phyloP scores from a whole-genome alignment of 2,888 invertebrate genomes.

The Notodonta dromedarius region DNA sequence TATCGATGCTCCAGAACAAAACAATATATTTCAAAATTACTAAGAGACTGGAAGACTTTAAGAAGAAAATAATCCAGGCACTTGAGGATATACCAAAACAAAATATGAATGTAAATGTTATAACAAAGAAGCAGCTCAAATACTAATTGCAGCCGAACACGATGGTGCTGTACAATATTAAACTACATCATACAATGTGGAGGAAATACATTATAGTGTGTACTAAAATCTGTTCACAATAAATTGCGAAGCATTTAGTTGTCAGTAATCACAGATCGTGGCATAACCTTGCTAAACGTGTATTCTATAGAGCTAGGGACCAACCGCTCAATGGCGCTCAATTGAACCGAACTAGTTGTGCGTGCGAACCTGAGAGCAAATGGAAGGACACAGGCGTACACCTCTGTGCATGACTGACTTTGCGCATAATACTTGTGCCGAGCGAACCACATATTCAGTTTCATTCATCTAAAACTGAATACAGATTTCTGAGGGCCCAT shows the following conservation, averaged over 20 bases:
- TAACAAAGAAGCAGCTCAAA: conserved; percentile 26
- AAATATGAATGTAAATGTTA: conserved; percentile 26
- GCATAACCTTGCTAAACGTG: conserved; percentile 72
- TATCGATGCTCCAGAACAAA: conserved; percentile 47
- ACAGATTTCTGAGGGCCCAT: background rate
- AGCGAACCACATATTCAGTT: conserved; percentile 6
- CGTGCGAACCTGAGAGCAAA: conserved; percentile 69
- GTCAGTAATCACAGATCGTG: conserved; percentile 34
- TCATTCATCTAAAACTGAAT: background rate
- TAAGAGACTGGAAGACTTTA: conserved; percentile 32
- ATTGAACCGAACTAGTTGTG: conserved; percentile 79
- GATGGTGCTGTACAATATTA: conserved; percentile 27
- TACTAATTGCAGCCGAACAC: conserved; percentile 24
- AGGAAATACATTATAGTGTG: conserved; percentile 23
- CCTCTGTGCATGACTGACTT: conserved; percentile 42
- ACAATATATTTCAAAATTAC: conserved; percentile 32
- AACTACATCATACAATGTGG: conserved; percentile 30
- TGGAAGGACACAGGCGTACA: conserved; percentile 55
- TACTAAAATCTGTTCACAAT: conserved; percentile 29
- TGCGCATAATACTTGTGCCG: conserved; percentile 32
- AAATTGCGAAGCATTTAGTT: conserved; percentile 42
- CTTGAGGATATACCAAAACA: conserved; percentile 25
- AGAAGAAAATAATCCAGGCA: conserved; percentile 26
- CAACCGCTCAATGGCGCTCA: conserved; percentile 75
- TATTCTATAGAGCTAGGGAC: conserved; percentile 68